A percentile compares a stretch with the other conserved stretches of the same genome.
Evolutionary conservation across 2,888 invertebrate genomes (phyloP).

Genomic region (Anarsia innoxiella): DNA sequence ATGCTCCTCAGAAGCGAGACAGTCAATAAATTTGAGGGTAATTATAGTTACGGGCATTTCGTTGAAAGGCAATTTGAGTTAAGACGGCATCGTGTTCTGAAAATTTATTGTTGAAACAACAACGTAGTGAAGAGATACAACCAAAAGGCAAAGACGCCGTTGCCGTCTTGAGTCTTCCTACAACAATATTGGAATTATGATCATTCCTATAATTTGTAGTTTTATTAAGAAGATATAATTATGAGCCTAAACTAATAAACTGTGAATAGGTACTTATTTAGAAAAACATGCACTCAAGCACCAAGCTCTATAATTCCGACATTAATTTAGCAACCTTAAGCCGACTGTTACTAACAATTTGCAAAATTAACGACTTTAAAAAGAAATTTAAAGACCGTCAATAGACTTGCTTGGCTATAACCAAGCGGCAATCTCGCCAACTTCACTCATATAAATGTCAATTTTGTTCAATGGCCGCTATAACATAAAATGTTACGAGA

Average conservation of each 20-base stretch:
- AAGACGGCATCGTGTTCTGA: conserved; percentile 34
- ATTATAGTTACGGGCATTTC: conserved; percentile 60
- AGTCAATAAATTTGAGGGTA: conserved; percentile 62
- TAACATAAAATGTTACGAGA: conserved; percentile 63
- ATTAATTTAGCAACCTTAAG: too few relatives aligned
- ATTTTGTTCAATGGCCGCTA: conserved; percentile 51
- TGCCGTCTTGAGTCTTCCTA: too few relatives aligned
- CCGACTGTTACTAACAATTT: conserved; percentile 21
- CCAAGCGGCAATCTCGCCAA: conserved; percentile 17
- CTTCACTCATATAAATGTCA: conserved; percentile 55
- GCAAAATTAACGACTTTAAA: conserved; percentile 27
- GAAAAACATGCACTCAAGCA: too few relatives aligned
- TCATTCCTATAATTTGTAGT: too few relatives aligned
- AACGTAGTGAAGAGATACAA: too few relatives aligned
- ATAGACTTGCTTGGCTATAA: conserved; percentile 26
- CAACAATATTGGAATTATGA: too few relatives aligned
- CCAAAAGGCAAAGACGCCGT: too few relatives aligned
- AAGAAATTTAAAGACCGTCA: conserved; percentile 29
- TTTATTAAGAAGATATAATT: too few relatives aligned
- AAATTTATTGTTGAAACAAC: conserved; percentile 51
- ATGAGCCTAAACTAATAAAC: too few relatives aligned
- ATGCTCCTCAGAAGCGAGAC: conserved; percentile 31
- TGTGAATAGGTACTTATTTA: too few relatives aligned
- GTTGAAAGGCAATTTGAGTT: conserved; percentile 67
- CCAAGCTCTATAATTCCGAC: too few relatives aligned